phyloP scores from a whole-genome alignment of 2,113 vertebrate species.

The Thomomys bottae region DNA sequence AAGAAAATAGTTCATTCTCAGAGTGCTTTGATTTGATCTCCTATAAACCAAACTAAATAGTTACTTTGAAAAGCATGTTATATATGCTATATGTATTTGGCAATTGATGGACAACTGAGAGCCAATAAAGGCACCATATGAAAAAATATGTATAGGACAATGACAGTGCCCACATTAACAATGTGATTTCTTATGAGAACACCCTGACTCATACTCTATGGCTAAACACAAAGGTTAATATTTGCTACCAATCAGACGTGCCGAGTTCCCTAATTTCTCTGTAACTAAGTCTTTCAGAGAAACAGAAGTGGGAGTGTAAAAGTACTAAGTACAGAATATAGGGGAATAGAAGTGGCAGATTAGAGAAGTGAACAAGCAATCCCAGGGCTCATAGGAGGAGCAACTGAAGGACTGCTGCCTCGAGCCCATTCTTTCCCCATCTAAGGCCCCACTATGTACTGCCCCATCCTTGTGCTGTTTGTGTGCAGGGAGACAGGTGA shows the following conservation, averaged over 20 bases:
- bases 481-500: background rate
- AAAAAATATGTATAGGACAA: constrained; percentile 45
- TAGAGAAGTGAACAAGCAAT: background rate
- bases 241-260: constrained; percentile 5
- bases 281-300: constrained; percentile 36
- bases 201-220: background rate
- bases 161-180: background rate
- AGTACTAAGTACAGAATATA: background rate
- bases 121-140: constrained; percentile 19
- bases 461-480: background rate
- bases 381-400: background rate
- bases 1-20: constrained; percentile 56
- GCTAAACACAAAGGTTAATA: constrained; percentile 19
- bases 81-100: constrained; percentile 2
- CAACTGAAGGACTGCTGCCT: background rate
- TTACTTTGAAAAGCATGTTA: constrained; percentile 35
- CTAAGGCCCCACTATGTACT: no score
- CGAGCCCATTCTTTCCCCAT: background rate
- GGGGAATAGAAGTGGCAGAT: background rate
- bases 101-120: background rate
- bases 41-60: constrained; percentile 20
- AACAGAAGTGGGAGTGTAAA: background rate
- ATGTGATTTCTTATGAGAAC: constrained; percentile 35
- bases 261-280: constrained; percentile 19
- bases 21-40: background rate